phyloP scores from a whole-genome alignment of 64 coral and sea anemone genomes.

The Platygyra sinensis region DNA sequence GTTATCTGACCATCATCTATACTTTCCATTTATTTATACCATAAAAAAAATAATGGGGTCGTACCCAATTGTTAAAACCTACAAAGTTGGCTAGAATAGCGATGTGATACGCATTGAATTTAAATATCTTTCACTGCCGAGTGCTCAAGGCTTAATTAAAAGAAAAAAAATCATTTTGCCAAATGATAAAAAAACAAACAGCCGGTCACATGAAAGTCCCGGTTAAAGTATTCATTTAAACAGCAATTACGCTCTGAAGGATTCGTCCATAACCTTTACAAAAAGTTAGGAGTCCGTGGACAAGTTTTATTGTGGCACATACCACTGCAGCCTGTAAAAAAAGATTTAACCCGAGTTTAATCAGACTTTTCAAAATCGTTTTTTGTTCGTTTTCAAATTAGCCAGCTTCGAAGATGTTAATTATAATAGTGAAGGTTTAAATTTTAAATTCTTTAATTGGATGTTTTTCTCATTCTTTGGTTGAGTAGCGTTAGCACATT shows the following conservation, averaged over 20 bases:
- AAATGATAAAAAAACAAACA: neutral
- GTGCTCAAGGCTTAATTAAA: neutral
- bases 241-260: too few species aligned
- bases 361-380: too few species aligned
- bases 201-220: neutral
- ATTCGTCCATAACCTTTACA: too few species aligned
- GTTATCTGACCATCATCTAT: neutral
- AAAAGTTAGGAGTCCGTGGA: too few species aligned
- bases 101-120: neutral
- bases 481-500: neutral
- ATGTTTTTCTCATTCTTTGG: neutral
- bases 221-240: neutral
- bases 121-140: neutral
- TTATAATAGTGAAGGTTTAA: neutral
- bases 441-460: neutral
- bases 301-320: too few species aligned
- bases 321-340: too few species aligned
- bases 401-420: neutral
- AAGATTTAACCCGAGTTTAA: too few species aligned
- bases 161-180: neutral
- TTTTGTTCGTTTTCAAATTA: too few species aligned
- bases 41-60: too few species aligned
- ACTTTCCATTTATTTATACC: too few species aligned
- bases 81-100: neutral
- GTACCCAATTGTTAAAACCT: neutral